These are phyloP conservation scores for Condylostylus longicornis DNA, from an alignment of 1,140 invertebrate genomes.

Conservation along the genomic window DNA sequence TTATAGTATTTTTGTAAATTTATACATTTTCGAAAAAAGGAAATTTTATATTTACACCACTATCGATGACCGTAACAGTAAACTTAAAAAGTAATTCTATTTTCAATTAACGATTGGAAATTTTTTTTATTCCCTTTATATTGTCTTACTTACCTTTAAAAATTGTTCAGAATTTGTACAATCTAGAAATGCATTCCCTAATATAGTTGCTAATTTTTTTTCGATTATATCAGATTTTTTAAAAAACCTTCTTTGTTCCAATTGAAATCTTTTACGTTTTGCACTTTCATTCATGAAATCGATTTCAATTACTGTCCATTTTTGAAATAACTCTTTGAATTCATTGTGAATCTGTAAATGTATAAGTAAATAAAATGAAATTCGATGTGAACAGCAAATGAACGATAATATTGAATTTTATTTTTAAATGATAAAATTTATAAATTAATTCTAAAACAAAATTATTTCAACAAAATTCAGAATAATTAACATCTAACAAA, in stretches of 20 bases:
- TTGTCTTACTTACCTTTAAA: constrained; percentile 41
- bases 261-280: constrained; percentile 40
- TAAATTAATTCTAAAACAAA: too few species aligned
- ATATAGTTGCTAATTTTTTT: constrained; percentile 51
- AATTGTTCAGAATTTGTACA: constrained; percentile 49
- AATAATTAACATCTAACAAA: too few species aligned
- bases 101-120: background rate
- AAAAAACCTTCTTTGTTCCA: constrained; percentile 42
- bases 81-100: background rate
- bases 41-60: too few species aligned
- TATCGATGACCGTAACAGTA: too few species aligned
- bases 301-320: constrained; percentile 46
- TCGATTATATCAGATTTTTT: constrained; percentile 44
- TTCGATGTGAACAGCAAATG: background rate
- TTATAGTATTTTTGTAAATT: too few species aligned
- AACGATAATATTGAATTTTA: background rate
- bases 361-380: background rate
- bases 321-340: constrained; percentile 50
- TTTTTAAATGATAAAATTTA: too few species aligned
- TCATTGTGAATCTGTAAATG: constrained; percentile 31
- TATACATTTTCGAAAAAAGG: too few species aligned
- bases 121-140: too few species aligned
- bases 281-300: constrained; percentile 34
- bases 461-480: too few species aligned
- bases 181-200: constrained; percentile 55